Evolutionary conservation across 2,113 vertebrate genomes (phyloP).

Genomic region (Sus scrofa): DNA sequence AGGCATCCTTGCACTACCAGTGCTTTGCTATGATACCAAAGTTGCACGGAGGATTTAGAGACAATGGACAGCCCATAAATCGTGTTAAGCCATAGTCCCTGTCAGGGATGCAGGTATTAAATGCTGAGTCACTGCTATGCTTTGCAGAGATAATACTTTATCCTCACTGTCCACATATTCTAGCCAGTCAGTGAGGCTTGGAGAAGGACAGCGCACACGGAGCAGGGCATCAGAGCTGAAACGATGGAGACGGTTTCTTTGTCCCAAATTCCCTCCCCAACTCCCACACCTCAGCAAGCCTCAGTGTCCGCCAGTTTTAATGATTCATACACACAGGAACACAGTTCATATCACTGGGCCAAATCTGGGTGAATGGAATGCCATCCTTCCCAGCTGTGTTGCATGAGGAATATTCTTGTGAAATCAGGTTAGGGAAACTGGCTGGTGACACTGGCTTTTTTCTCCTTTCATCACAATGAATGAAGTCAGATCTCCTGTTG

Average conservation of each 20-base stretch:
- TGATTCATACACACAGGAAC: not conserved
- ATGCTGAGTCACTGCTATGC: constrained; percentile 63
- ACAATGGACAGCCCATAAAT: constrained; percentile 44
- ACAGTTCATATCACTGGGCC: constrained; percentile 32
- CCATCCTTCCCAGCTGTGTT: not conserved
- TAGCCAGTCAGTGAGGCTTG: constrained; percentile 7
- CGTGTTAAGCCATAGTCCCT: constrained; percentile 48
- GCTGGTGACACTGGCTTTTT: not conserved
- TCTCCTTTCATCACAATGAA: not conserved
- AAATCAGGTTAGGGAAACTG: not conserved
- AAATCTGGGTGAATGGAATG: not conserved
- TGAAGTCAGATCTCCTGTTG: not conserved
- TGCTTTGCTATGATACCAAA: constrained; percentile 9
- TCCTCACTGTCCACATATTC: constrained; percentile 1
- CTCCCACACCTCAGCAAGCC: constrained; percentile 1
- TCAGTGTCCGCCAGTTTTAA: constrained; percentile 12
- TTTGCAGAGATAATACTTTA: constrained; percentile 61
- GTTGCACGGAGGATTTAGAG: constrained; percentile 51
- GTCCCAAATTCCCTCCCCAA: not conserved
- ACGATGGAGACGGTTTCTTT: constrained; percentile 25
- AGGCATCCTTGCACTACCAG: not conserved
- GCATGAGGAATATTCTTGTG: not conserved
- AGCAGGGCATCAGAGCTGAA: constrained; percentile 31
- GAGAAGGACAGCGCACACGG: constrained; percentile 41
- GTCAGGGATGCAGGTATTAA: constrained; percentile 57